Conservation (phyloP, 2,113 vertebrate genomes). For the Aegotheles bennettii region DNA sequence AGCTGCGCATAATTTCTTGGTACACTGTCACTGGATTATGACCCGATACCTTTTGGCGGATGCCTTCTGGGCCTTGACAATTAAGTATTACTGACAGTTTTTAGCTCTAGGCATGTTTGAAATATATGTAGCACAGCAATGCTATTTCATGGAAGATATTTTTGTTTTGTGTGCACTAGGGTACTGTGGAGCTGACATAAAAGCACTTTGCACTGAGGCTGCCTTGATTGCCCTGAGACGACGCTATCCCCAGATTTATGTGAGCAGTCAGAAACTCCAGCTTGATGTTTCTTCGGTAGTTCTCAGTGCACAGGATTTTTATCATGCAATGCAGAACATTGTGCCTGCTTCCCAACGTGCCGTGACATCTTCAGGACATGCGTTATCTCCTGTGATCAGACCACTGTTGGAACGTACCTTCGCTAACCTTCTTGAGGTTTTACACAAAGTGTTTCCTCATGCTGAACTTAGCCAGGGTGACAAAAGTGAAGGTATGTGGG, state of each 20-base stretch:
- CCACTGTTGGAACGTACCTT: slow-evolving; percentile 87
- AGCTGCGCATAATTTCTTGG: neutral
- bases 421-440: slow-evolving; percentile 77
- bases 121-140: neutral
- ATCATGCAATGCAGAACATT: slow-evolving; percentile 90
- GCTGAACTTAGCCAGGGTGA: slow-evolving; percentile 86
- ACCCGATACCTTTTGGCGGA: neutral
- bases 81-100: neutral
- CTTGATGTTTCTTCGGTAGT: slow-evolving; percentile 92
- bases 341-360: slow-evolving; percentile 96
- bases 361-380: slow-evolving; percentile 87
- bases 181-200: slow-evolving; percentile 98
- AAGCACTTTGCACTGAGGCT: slow-evolving; percentile 99
- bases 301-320: slow-evolving; percentile 90
- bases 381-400: slow-evolving; percentile 84
- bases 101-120: neutral
- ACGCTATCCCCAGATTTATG: slow-evolving; percentile 96
- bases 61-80: neutral
- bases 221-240: slow-evolving; percentile 91
- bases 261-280: slow-evolving; percentile 92
- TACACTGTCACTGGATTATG: neutral
- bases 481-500: slow-evolving; percentile 80
- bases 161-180: slow-evolving; percentile 75
- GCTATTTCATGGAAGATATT: neutral
- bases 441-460: slow-evolving; percentile 94